Base-by-base conservation (phyloP, 2,113 vertebrate species). In the Crypturellus undulatus region DNA sequence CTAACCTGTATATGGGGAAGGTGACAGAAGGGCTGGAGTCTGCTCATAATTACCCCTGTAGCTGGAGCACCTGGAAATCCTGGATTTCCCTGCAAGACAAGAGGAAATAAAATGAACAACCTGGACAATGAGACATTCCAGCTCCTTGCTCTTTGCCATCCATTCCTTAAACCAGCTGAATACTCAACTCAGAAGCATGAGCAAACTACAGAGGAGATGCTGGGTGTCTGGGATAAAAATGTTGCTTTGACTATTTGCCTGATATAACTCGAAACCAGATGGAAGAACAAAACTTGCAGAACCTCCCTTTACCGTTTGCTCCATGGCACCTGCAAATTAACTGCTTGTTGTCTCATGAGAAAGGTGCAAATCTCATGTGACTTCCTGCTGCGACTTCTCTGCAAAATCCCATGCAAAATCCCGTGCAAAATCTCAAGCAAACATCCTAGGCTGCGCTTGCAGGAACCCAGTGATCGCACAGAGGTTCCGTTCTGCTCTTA, bases 21-120 rank as follows among this genome's bases (percentile, higher is more conserved):
- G n/a, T 19, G 15, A 10, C 28, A 56, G 42, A 28, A 77, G 7
- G 20, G 24, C 7, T 28, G 9, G 4, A 13, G 71, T 38, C 21
- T 24, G 25, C 22, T 54, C 63, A 82, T 84, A 91, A 78, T 98
- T 98, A 99, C 98, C 95, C 98, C 98, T 97, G 98, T 97, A 22
- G 98, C 98, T 89, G 98, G 98, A 84, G 98, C 98, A 83, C 98
- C 98, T 56, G 98, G 98, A 71, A 89, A 80, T 93, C 98, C 99
- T 85, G 96, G 97, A 10, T 82, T 97, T n/a, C 98, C 98, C 97
- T 98, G 79, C 65, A 70, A 93, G 73, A 36, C 45, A 83, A 79
- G 32, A 79, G n/a, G 20, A 81, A 63, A 84, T 7, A 73, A 77
- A 84, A 76, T 25, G 22, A 65, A n/a, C 14, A 32, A 24, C 3